Conservation (phyloP, 2,888 invertebrate species). For the Andrena dorsata region DNA sequence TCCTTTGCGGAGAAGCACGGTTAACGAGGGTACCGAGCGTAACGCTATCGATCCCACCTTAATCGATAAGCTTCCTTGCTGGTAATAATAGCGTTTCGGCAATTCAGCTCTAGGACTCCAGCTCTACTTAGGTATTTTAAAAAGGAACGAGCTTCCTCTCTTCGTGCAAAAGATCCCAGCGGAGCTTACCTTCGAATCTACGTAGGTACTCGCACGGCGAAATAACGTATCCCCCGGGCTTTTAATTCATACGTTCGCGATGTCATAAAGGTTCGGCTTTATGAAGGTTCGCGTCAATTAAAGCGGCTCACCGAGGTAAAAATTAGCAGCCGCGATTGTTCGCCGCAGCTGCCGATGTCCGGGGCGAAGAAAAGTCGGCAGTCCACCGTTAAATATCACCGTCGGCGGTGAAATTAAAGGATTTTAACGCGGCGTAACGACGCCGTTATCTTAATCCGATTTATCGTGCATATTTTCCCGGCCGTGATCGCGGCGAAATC, state of each 20-base stretch:
- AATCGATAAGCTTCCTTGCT: neutral
- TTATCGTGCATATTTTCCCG: conserved; percentile 53
- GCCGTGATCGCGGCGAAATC: conserved; percentile 30
- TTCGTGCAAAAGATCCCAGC: no score
- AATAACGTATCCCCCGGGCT: neutral
- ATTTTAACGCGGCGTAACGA: conserved; percentile 57
- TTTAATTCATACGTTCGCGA: conserved; percentile 4
- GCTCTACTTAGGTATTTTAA: neutral
- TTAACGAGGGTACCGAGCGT: conserved; percentile 7
- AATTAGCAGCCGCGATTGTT: conserved; percentile 25
- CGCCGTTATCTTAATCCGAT: conserved; percentile 69
- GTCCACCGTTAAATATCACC: conserved; percentile 28
- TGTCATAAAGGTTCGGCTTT: conserved; percentile 5
- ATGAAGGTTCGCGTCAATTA: conserved; percentile 23
- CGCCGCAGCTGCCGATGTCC: neutral
- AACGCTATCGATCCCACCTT: neutral
- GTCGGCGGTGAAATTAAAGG: conserved; percentile 13
- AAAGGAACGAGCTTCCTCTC: neutral
- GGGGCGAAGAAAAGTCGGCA: conserved; percentile 11
- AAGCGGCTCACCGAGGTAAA: neutral
- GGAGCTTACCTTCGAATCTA: neutral
- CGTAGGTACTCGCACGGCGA: neutral
- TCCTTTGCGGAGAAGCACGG: neutral
- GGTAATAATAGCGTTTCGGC: neutral
- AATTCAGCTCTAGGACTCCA: neutral